A percentile compares a stretch with the other conserved stretches of the same genome.
These are phyloP conservation scores for Schizopygopsis malacanthus DNA, from an alignment of 2,797 vertebrate species.

Conservation along the genomic window DNA sequence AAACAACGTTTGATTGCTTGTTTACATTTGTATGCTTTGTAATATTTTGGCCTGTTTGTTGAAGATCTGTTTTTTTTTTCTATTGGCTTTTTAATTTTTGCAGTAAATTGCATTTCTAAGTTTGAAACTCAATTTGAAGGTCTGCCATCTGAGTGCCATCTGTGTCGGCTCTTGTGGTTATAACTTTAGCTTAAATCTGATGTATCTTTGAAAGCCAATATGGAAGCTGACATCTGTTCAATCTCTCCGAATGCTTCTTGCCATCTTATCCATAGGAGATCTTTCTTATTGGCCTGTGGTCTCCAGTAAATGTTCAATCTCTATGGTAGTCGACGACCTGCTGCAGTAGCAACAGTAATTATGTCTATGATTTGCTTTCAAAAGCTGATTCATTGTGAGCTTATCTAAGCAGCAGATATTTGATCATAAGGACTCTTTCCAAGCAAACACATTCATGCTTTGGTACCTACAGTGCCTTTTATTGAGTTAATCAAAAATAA, in stretches of 20 bases:
- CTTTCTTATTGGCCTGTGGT: slow-evolving; percentile 25
- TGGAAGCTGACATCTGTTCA: slow-evolving; percentile 32
- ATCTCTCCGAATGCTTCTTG: slow-evolving; percentile 21
- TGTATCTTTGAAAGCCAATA: slow-evolving; percentile 19
- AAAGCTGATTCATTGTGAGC: neutral
- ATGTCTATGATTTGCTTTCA: neutral
- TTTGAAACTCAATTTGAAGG: slow-evolving; percentile 20
- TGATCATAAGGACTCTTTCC: slow-evolving; percentile 8
- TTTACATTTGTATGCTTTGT: neutral
- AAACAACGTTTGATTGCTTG: neutral
- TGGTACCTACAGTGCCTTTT: neutral
- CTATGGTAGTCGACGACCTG: slow-evolving; percentile 31
- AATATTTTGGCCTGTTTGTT: neutral
- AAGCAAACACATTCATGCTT: slow-evolving; percentile 50
- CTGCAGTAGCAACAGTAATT: slow-evolving; percentile 2
- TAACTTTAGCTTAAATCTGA: slow-evolving; percentile 33
- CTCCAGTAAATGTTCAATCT: slow-evolving; percentile 1
- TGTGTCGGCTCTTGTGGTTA: slow-evolving; percentile 21
- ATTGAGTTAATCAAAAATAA: neutral
- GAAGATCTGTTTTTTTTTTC: slow-evolving; percentile 19
- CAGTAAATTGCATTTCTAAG: slow-evolving; percentile 38
- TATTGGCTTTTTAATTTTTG: slow-evolving; percentile 17
- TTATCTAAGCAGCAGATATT: slow-evolving; percentile 18
- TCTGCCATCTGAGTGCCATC: slow-evolving; percentile 22
- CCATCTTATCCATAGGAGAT: slow-evolving; percentile 17